Evolutionary conservation across 2,797 vertebrate genomes (phyloP).

Genomic region (Tinamus major): DNA sequence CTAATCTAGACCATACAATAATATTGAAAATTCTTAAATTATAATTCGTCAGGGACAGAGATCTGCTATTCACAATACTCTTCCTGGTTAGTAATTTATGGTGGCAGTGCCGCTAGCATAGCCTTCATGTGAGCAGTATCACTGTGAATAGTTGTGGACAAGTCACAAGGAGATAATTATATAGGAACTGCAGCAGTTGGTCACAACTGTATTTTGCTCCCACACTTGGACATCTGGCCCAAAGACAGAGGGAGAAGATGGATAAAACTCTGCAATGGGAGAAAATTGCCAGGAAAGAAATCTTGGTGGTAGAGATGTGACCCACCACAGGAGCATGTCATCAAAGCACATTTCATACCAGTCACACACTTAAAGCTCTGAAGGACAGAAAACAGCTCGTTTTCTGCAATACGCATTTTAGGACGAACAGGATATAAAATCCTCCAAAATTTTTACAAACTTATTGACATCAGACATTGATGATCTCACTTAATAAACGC

Average conservation of each 20-base stretch:
- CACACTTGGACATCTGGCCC: not conserved
- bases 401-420: not conserved
- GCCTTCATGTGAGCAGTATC: not conserved
- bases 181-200: not conserved
- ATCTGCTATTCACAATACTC: not conserved
- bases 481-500: not conserved
- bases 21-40: not conserved
- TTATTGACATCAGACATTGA: not conserved
- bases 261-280: not conserved
- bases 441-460: not conserved
- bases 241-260: not conserved
- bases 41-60: not conserved
- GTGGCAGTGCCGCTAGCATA: not conserved
- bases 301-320: not conserved
- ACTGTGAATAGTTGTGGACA: not conserved
- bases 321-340: not conserved
- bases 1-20: not conserved
- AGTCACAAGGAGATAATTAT: not conserved
- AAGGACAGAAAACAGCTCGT: not conserved
- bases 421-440: not conserved
- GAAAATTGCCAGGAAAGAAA: not conserved
- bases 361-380: not conserved
- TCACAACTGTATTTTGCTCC: fast-evolving
- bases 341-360: not conserved
- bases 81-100: not conserved